Base-by-base conservation (phyloP, 2,113 vertebrate species). In the Sorex araneus region DNA sequence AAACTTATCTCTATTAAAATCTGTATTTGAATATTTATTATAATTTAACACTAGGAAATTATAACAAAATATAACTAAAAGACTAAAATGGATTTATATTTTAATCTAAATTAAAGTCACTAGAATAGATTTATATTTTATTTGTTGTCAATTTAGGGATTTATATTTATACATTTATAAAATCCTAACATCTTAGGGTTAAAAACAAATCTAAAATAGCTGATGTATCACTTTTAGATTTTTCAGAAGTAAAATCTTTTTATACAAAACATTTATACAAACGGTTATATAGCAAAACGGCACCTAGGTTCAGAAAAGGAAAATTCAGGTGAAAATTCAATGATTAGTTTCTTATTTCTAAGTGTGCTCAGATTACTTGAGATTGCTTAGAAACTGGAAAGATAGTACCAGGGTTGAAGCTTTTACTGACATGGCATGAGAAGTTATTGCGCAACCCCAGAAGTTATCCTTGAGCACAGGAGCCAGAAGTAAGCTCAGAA, bases 121-220 rank as follows among this genome's bases (percentile, higher is more conserved):
- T 40, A 40, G 25, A 36, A 78, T 60, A 13, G 3, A 34, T 78
- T 86, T 91, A 47, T 80, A 50, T 15, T 93, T 75, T 73, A 67
- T 21, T n/a, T 13, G 21, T 67, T 87, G 9, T 11, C 47, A 69
- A 15, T n/a, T 63, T 89, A 6, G 50, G n/a, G 18, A 94, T 87
- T 76, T 77, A 84, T 70, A 50, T 57, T 70, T 91, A 67, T 75
- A 66, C 92, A 54, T 93, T 82, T 50, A 50, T 50, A 50, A 50
- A 50, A 50, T 2, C 47, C 47, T 50, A 27, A 45, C 3, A 81
- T 80, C 77, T 64, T 83, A 77, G 36, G 76, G 4, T 67, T 77
- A 36, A 69, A 66, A 84, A 78, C 25, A 91, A 15, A 36, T 85
- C 43, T 28, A 19, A 63, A 77, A 84, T 40, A 36, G 1, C 8